Evolutionary conservation across 2,888 invertebrate genomes (phyloP).

Genomic region (Hyalella azteca): DNA sequence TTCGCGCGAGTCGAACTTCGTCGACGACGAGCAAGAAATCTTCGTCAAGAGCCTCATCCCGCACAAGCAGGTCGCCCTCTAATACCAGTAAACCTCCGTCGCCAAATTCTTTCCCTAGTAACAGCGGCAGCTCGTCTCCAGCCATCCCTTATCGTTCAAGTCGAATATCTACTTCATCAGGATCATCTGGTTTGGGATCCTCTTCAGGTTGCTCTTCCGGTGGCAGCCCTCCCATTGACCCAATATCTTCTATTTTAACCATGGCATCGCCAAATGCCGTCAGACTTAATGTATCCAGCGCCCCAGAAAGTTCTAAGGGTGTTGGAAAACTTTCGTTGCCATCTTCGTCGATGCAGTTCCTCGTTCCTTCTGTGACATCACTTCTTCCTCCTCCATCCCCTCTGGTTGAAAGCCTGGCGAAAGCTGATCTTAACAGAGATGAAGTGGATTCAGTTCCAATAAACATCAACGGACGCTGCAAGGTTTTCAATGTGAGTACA

Average conservation of each 20-base stretch:
- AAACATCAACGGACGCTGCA: neutral
- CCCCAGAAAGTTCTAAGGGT: neutral
- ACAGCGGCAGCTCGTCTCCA: constrained; percentile 31
- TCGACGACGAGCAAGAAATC: constrained; percentile 20
- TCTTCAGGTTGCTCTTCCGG: constrained; percentile 22
- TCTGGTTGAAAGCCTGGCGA: neutral
- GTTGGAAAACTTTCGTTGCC: constrained; percentile 30
- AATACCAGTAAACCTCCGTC: constrained; percentile 38
- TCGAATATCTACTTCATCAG: constrained; percentile 27
- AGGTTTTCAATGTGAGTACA: neutral
- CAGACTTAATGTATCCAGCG: neutral
- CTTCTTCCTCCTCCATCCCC: constrained; percentile 30
- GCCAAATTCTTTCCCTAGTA: neutral
- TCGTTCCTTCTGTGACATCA: constrained; percentile 3
- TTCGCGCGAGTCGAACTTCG: constrained; percentile 1
- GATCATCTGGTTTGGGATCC: constrained; percentile 37
- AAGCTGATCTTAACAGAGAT: constrained; percentile 20
- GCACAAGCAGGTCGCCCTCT: constrained; percentile 30
- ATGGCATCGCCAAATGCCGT: constrained; percentile 10
- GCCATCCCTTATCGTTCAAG: neutral
- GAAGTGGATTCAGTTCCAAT: constrained; percentile 9
- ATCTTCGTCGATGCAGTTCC: constrained; percentile 15
- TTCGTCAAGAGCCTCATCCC: constrained; percentile 39
- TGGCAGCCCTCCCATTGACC: constrained; percentile 23
- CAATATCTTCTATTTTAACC: constrained; percentile 18